Conservation (phyloP, 2,797 vertebrate species). For the Hydrophis major region DNA sequence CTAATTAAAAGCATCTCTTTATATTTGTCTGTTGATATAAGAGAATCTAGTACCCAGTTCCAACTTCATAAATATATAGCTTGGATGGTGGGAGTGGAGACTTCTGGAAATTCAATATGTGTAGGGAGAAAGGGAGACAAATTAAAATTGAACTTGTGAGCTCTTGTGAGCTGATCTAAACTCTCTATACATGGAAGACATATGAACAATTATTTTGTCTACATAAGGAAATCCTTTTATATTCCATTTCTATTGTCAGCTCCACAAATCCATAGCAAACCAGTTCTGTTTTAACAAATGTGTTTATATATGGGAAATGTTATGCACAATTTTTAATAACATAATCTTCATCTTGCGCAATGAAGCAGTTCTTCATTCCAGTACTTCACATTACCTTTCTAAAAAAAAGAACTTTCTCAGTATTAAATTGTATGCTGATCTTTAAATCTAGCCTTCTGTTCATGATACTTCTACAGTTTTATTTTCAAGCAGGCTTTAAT, state of each 20-base stretch:
- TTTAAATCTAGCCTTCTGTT: not conserved
- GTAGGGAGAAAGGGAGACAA: not conserved
- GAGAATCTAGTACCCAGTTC: not conserved
- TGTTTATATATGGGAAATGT: not conserved
- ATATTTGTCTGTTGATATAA: not conserved
- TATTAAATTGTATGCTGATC: not conserved
- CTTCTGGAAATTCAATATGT: not conserved
- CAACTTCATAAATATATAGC: not conserved
- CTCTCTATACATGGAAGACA: not conserved
- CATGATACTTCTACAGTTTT: not conserved
- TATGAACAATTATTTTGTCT: not conserved
- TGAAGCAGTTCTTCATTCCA: not conserved
- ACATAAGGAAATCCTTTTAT: not conserved
- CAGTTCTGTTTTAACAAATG: not conserved
- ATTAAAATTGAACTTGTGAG: not conserved
- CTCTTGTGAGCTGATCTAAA: not conserved
- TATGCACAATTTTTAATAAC: not conserved
- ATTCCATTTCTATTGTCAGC: not conserved
- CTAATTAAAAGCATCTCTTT: not conserved
- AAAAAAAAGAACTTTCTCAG: not conserved
- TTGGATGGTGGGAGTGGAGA: not conserved
- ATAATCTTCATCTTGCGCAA: not conserved
- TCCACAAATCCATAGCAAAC: not conserved
- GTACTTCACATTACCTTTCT: not conserved
- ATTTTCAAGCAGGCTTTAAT: not conserved